A percentile compares a stretch with the other conserved stretches of the same genome.
phyloP scores from a whole-genome alignment of 53 echinoderm and acorn worm genomes.

The Holothuria leucospilota region DNA sequence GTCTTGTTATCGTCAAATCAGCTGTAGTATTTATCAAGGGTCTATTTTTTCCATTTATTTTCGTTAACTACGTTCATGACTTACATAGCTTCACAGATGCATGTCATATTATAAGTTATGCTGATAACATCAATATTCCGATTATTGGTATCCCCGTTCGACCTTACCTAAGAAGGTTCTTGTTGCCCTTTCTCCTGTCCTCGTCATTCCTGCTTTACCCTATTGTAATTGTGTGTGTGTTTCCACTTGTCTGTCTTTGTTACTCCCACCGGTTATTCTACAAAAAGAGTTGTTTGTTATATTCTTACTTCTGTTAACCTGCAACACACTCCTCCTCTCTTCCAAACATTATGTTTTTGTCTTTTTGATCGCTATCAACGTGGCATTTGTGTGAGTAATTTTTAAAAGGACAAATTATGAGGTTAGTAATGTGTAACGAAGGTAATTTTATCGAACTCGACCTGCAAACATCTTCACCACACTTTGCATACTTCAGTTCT shows the following conservation, averaged over 20 bases:
- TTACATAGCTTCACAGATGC: background rate
- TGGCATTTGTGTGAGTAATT: background rate
- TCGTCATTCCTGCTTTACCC: background rate
- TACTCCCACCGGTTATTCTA: background rate
- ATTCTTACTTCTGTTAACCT: background rate
- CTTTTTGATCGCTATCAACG: background rate
- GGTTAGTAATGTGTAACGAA: background rate
- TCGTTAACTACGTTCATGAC: background rate
- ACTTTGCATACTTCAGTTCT: background rate
- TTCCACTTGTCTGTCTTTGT: background rate
- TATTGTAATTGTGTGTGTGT: background rate
- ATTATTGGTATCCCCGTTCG: background rate
- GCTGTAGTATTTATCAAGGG: background rate
- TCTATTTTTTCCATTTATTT: conserved; percentile 1
- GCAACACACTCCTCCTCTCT: background rate
- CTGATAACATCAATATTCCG: background rate
- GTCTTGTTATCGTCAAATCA: background rate
- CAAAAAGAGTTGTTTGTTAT: background rate
- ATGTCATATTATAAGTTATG: background rate
- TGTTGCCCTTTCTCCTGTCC: background rate
- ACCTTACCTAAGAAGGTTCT: background rate
- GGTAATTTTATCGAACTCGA: conserved; percentile 3
- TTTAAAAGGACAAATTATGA: background rate
- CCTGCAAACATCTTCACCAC: background rate
- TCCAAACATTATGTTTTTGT: background rate